Conservation (phyloP, 2,113 vertebrate genomes). For the Trematocara unimaculatum region DNA sequence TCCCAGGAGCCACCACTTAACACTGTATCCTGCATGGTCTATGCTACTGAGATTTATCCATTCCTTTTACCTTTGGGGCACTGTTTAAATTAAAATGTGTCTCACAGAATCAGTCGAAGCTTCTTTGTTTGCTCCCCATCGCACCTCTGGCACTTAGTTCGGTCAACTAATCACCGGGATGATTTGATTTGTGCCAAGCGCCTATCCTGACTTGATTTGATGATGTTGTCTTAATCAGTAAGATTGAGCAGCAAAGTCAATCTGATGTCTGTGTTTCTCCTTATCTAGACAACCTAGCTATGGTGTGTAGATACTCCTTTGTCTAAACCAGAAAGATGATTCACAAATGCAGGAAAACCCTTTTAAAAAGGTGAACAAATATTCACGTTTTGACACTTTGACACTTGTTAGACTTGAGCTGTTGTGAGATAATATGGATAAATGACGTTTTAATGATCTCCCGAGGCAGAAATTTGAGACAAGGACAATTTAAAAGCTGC, state of each 20-base stretch:
- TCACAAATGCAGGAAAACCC: neutral
- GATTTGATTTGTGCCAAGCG: slow-evolving; percentile 2
- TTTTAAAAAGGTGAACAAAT: neutral
- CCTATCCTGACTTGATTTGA: slow-evolving; percentile 3
- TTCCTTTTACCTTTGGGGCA: neutral
- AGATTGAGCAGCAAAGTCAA: neutral
- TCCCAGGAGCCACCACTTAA: neutral
- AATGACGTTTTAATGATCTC: neutral
- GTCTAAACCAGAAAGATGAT: neutral
- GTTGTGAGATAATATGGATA: neutral
- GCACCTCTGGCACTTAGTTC: neutral
- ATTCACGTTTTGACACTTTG: neutral
- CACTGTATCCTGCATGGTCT: neutral
- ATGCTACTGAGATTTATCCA: neutral
- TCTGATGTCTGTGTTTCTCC: neutral
- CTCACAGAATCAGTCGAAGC: neutral
- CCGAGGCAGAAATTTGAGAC: neutral
- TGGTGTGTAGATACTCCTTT: neutral
- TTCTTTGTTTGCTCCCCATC: neutral
- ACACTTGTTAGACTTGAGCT: neutral
- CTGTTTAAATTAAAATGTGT: neutral
- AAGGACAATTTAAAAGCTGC: neutral
- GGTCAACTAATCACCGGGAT: slow-evolving; percentile 8
- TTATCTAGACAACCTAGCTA: neutral
- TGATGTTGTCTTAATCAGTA: neutral